Percentiles rank a stretch among this genome's conserved stretches.
phyloP scores from a whole-genome alignment of 2,888 invertebrate genomes.

The Pollenia griseotomentosa region DNA sequence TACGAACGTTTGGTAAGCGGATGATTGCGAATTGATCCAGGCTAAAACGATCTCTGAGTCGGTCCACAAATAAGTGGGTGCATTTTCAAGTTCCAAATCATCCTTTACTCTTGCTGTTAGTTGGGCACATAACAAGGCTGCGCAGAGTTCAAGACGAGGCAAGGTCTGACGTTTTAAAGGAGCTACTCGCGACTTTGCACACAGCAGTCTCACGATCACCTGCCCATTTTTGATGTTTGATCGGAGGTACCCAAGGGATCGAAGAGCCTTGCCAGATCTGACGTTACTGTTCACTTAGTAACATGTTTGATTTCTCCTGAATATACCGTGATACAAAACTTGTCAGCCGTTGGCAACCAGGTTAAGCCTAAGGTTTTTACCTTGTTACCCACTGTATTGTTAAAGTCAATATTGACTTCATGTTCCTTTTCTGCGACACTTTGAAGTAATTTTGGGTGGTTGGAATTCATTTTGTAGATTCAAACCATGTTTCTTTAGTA shows the following conservation, averaged over 20 bases:
- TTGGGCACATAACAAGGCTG: background rate
- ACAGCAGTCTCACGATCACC: background rate
- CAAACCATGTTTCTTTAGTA: background rate
- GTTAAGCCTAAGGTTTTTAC: background rate
- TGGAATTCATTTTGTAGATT: background rate
- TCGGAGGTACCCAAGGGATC: background rate
- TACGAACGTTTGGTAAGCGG: background rate
- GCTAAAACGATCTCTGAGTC: slow-evolving; percentile 32
- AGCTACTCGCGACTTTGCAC: background rate
- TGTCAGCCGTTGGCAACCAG: background rate
- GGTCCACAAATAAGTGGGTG: slow-evolving; percentile 10
- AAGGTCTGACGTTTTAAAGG: background rate
- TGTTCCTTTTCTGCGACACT: background rate
- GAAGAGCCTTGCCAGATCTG: background rate
- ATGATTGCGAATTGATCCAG: slow-evolving; percentile 23
- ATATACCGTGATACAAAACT: background rate
- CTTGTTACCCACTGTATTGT: background rate
- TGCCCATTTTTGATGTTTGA: background rate
- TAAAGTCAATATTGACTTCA: background rate
- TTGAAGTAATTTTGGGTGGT: background rate
- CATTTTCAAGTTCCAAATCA: background rate
- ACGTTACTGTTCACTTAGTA: background rate
- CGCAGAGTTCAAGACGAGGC: slow-evolving; percentile 6
- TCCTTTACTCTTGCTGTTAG: background rate
- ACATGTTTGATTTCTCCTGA: background rate